Evolutionary conservation across 1,140 invertebrate species (phyloP).

Genomic region (Lordiphosa clarofinis): DNA sequence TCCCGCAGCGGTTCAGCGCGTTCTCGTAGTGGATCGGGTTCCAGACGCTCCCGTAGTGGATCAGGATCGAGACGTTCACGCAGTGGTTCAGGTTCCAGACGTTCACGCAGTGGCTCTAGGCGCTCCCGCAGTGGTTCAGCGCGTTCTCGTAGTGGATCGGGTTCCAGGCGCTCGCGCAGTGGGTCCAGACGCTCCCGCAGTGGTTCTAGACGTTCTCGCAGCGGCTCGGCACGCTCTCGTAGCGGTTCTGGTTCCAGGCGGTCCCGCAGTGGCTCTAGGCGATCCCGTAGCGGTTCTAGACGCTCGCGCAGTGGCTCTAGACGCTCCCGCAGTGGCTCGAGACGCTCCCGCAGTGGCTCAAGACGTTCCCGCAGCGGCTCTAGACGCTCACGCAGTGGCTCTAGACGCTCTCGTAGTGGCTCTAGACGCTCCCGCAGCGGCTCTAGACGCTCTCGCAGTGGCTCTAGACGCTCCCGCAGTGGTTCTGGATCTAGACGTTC

Average conservation of each 20-base stretch:
- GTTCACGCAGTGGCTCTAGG: slow-evolving; percentile 39
- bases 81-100: slow-evolving; percentile 21
- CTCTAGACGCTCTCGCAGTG: slow-evolving; percentile 65
- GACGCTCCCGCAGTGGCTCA: slow-evolving; percentile 72
- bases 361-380: slow-evolving; percentile 67
- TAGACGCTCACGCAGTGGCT: slow-evolving; percentile 64
- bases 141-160: slow-evolving; percentile 51
- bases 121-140: slow-evolving; percentile 67
- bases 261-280: slow-evolving; percentile 39
- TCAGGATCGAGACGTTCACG: slow-evolving; percentile 50
- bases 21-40: slow-evolving; percentile 76
- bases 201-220: slow-evolving; percentile 67
- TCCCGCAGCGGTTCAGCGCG: slow-evolving; percentile 71
- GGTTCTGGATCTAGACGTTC: slow-evolving; percentile 68
- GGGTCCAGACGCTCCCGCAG: slow-evolving; percentile 77
- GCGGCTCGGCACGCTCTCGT: slow-evolving; percentile 34
- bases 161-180: slow-evolving; percentile 77
- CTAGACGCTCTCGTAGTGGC: slow-evolving; percentile 75
- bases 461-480: slow-evolving; percentile 28
- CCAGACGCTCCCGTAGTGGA: slow-evolving; percentile 60
- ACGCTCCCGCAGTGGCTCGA: slow-evolving; percentile 76
- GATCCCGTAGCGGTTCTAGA: slow-evolving; percentile 69
- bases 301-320: slow-evolving; percentile 78
- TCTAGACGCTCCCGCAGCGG: slow-evolving; percentile 75
- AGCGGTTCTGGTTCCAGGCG: slow-evolving; percentile 24